A percentile compares a stretch with the other conserved stretches of the same genome.
Evolutionary conservation across 2,113 vertebrate genomes (phyloP).

Genomic region (Campylorhamphus procurvoides): DNA sequence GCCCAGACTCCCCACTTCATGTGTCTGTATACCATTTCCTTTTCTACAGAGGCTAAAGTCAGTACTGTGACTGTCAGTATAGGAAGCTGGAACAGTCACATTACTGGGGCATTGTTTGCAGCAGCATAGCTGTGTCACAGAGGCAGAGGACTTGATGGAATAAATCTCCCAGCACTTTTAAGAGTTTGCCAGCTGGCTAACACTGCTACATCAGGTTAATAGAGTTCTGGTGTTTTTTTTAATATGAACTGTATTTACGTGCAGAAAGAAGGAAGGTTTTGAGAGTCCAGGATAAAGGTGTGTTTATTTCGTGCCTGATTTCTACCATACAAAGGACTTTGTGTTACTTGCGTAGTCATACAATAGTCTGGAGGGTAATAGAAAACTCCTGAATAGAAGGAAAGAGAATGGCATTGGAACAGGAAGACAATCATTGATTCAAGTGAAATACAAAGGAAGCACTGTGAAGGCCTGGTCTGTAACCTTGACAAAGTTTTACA

Average conservation of each 20-base stretch:
- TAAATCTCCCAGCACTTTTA: neutral
- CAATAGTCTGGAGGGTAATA: conserved; percentile 75
- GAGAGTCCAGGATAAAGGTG: conserved; percentile 8
- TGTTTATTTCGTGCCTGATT: conserved; percentile 51
- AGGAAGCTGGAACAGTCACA: conserved; percentile 5
- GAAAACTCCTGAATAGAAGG: conserved; percentile 76
- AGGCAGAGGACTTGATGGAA: neutral
- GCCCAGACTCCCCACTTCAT: conserved; percentile 10
- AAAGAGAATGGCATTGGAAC: conserved; percentile 63
- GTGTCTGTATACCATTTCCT: conserved; percentile 11
- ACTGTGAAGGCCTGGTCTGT: conserved; percentile 30
- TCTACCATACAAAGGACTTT: conserved; percentile 57
- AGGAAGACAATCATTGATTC: conserved; percentile 68
- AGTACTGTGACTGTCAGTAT: neutral
- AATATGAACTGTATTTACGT: neutral
- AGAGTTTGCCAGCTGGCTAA: neutral
- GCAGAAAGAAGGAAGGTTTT: conserved; percentile 4
- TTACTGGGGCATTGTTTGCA: neutral
- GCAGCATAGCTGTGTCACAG: neutral
- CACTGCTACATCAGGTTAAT: rapidly evolving
- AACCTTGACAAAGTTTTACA: conserved; percentile 53
- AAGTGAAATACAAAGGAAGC: conserved; percentile 64
- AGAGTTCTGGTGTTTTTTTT: neutral
- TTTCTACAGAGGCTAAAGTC: neutral
- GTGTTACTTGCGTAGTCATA: conserved; percentile 47